Base-by-base conservation (phyloP, 30 jellyfish, hydroid and myxozoan genomes). In the Aurelia aurita complex sp. Pacific region DNA sequence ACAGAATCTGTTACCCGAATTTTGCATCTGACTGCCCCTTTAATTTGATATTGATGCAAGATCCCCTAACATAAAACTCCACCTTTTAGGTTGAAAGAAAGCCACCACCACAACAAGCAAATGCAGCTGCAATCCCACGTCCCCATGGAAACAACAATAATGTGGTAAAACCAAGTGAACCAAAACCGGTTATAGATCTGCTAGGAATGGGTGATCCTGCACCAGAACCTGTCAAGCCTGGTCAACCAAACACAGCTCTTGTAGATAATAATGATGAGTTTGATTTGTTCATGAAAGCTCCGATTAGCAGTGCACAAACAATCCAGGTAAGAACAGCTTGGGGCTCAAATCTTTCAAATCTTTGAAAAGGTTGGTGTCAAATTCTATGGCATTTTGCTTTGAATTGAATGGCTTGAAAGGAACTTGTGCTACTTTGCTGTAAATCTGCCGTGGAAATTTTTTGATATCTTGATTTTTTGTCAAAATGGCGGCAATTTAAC, bases 241-340 rank as follows among this genome's bases (percentile, higher is more conserved):
- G 10, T 57, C 76, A 76, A 76, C 77, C 57, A 38, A 46, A 77
- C 29, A 46, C 81, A 1, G 73, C 73, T 2, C 4, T 52, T 8
- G 77, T 40, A 32, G 62, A 38, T 14, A 50, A 6, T 18, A 33
- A 71, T 17, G 73, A 82, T 72, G 92, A 71, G 51, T 82, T 82
- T 61, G 80, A 66, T 40, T 65, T 82, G 79, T 82, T 82, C 73
- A 82, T 82, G 92, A 55, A 77, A n/a, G 72, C 81, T n/a, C 69
- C 85, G 13, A 32, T 46, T 17, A 60, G 64, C 63, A 61, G 74
- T 60, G 61, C 82, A 17, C 80, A 78, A 17, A 79, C 63, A 73
- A 32, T 70, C 61, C 92, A 82, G 92, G 92, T 82, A 80, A 67
- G 46, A 67, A 23, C 29, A 23, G 29, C 29, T 23, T 23, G 29